Percentiles rank a stretch among this genome's conserved stretches.
These are phyloP conservation scores for Aporophyla nigra DNA, from an alignment of 2,888 invertebrate genomes.

Conservation along the genomic window DNA sequence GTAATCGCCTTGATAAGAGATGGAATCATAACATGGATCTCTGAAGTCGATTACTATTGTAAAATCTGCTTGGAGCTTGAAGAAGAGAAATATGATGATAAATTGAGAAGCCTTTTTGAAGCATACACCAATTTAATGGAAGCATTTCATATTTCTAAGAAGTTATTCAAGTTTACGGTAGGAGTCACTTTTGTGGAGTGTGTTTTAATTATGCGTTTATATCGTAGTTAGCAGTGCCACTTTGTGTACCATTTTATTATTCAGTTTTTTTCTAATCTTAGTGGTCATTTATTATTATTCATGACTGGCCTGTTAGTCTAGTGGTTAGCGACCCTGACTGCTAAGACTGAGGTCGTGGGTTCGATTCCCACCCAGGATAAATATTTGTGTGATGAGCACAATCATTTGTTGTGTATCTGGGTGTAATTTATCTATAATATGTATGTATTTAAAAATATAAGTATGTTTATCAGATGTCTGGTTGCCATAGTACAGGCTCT, in stretches of 20 bases:
- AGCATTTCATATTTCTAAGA: conserved; percentile 41
- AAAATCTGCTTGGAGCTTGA: conserved; percentile 14
- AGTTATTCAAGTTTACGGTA: conserved; percentile 41
- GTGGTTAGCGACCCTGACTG: too few species aligned
- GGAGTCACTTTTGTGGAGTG: not conserved
- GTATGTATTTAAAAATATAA: too few species aligned
- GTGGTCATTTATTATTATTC: not conserved
- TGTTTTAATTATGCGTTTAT: not conserved
- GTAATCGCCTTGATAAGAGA: conserved; percentile 40
- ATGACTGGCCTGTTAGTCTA: too few species aligned
- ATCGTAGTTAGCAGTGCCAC: not conserved
- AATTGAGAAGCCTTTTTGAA: conserved; percentile 29
- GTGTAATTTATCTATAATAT: too few species aligned
- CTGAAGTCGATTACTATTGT: conserved; percentile 33
- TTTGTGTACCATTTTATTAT: not conserved
- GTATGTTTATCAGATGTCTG: too few species aligned
- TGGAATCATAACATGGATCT: conserved; percentile 31
- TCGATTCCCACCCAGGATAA: too few species aligned
- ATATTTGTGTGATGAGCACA: too few species aligned
- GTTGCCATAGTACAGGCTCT: too few species aligned
- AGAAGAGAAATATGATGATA: conserved; percentile 6
- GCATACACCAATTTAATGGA: conserved; percentile 40
- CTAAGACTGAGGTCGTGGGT: too few species aligned
- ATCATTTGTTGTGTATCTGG: too few species aligned
- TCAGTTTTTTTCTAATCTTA: not conserved